A percentile compares a stretch with the other conserved stretches of the same genome.
These are phyloP conservation scores for Atta colombica DNA, from an alignment of 1,140 invertebrate genomes.

Conservation along the genomic window DNA sequence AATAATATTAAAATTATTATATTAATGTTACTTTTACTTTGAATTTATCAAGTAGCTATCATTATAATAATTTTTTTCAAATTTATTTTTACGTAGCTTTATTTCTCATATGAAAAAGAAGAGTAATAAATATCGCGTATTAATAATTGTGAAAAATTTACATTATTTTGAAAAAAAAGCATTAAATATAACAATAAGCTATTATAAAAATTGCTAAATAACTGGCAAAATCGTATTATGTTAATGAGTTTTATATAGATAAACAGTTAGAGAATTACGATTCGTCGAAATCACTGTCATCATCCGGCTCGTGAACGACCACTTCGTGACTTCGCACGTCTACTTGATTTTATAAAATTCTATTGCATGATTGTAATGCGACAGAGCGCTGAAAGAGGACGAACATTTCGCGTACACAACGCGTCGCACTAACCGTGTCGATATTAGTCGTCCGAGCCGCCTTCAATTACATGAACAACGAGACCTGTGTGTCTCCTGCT, in stretches of 20 bases:
- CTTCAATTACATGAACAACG: conserved; percentile 76
- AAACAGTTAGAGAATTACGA: not conserved
- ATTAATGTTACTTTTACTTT: too few relatives aligned
- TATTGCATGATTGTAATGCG: not conserved
- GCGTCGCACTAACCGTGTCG: conserved; percentile 69
- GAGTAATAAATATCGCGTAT: not conserved
- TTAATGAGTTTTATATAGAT: not conserved
- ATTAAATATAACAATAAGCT: not conserved
- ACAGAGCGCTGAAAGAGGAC: not conserved
- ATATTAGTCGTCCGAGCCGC: conserved; percentile 35
- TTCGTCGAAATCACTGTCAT: not conserved
- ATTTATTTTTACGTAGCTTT: not conserved
- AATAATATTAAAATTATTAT: too few relatives aligned
- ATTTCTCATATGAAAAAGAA: not conserved
- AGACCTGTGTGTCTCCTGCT: conserved; percentile 9
- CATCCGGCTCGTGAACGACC: not conserved
- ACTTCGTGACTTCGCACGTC: not conserved
- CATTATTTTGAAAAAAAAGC: not conserved
- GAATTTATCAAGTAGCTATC: too few relatives aligned
- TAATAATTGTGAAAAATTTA: not conserved
- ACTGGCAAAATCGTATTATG: not conserved
- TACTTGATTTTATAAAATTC: conserved; percentile 12
- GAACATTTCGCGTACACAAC: conserved; percentile 5
- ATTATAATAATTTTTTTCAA: not conserved
- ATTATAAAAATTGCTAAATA: not conserved